A percentile compares a stretch with the other conserved stretches of the same genome.
phyloP scores from a whole-genome alignment of 2,113 vertebrate genomes.

The Tringa solitaria region DNA sequence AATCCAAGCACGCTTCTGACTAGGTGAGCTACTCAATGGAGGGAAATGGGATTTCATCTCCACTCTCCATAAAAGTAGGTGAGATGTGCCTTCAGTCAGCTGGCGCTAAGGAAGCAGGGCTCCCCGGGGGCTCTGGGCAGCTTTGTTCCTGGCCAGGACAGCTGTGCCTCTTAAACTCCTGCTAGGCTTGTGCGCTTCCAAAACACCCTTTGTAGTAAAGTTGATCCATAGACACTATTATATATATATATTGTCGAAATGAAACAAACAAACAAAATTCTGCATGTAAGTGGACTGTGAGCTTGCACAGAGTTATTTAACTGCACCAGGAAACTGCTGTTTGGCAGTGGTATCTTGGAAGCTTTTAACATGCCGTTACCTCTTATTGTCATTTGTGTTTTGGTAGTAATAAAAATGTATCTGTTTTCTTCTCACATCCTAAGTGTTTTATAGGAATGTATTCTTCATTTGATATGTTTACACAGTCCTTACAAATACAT shows the following conservation, averaged over 20 bases:
- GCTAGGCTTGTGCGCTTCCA: background rate
- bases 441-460: background rate
- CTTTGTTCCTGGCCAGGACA: background rate
- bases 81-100: background rate
- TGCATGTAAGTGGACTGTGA: background rate
- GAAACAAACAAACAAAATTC: background rate
- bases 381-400: background rate
- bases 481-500: background rate
- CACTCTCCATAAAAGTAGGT: background rate
- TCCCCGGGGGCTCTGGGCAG: background rate
- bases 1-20: background rate
- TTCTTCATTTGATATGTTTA: background rate
- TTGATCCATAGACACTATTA: background rate
- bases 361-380: background rate
- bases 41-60: background rate
- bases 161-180: background rate
- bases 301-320: background rate
- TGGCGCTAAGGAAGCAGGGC: background rate
- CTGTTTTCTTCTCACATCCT: background rate
- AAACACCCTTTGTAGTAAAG: background rate
- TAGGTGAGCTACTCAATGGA: background rate
- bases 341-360: background rate
- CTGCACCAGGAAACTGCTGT: background rate
- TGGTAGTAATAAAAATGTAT: background rate
- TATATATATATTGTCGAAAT: background rate